Conservation (phyloP, 2,113 vertebrate genomes). For the Nothobranchius furzeri region DNA sequence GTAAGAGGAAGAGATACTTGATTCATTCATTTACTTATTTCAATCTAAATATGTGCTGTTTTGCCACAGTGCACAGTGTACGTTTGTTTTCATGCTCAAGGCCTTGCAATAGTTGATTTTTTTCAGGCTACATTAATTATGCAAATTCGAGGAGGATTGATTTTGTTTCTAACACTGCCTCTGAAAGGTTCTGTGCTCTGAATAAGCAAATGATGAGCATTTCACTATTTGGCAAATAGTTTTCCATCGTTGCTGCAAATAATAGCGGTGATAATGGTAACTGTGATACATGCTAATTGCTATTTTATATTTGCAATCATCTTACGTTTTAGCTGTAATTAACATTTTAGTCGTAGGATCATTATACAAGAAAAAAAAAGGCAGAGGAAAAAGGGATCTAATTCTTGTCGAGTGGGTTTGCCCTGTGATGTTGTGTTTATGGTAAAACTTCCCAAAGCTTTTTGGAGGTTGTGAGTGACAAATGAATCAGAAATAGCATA, state of each 20-base stretch:
- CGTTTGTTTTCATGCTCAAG: constrained; percentile 21
- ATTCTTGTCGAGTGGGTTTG: constrained; percentile 33
- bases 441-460: neutral
- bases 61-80: constrained; percentile 20
- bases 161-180: constrained; percentile 34
- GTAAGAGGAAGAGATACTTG: neutral
- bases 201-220: constrained; percentile 70
- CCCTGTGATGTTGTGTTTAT: constrained; percentile 4
- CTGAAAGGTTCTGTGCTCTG: constrained; percentile 49
- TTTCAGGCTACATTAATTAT: constrained; percentile 62
- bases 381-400: constrained; percentile 16
- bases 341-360: constrained; percentile 70
- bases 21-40: neutral
- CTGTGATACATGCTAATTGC: constrained; percentile 77
- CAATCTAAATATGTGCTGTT: neutral
- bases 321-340: constrained; percentile 73
- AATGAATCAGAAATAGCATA: neutral
- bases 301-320: constrained; percentile 73
- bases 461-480: neutral
- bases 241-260: constrained; percentile 64
- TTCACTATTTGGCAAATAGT: constrained; percentile 67
- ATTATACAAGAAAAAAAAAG: constrained; percentile 39
- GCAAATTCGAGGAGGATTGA: constrained; percentile 36
- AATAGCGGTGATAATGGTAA: constrained; percentile 73
- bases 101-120: constrained; percentile 38